phyloP scores from a whole-genome alignment of 2,888 invertebrate species.

The Stegophylla sp. region DNA sequence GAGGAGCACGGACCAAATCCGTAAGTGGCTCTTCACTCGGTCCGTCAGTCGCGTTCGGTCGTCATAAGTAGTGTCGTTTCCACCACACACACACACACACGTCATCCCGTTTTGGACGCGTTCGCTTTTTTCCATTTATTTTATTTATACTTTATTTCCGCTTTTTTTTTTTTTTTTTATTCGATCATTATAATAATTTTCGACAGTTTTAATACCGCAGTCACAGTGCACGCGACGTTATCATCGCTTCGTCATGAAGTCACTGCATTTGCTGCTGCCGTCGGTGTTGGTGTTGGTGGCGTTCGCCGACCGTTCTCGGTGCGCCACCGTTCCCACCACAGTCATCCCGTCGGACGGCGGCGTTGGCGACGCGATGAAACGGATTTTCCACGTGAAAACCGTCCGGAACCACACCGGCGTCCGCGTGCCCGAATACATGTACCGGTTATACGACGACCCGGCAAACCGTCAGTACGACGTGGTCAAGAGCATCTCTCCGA shows the following conservation, averaged over 20 bases:
- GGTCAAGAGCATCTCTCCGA: conserved; percentile 34
- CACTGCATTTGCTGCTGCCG: not conserved
- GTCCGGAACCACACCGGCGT: not conserved
- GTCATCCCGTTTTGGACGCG: not conserved
- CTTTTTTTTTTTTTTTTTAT: no score
- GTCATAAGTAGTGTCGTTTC: conserved; percentile 6
- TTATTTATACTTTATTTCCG: no score
- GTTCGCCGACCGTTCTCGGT: not conserved
- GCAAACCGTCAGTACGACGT: conserved; percentile 29
- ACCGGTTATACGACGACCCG: conserved; percentile 20
- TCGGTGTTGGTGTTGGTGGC: not conserved
- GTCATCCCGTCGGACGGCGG: not conserved
- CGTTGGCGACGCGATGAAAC: not conserved
- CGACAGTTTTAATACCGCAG: not conserved
- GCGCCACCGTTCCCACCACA: not conserved
- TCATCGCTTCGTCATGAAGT: no score
- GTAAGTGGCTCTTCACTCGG: not conserved
- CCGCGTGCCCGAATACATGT: conserved; percentile 43
- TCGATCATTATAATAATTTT: no score
- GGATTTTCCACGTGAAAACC: not conserved
- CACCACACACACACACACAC: not conserved
- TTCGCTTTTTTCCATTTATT: no score
- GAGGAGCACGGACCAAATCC: not conserved
- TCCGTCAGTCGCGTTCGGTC: conserved; percentile 1
- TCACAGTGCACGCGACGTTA: no score